These are phyloP conservation scores for Mixornis gularis DNA, from an alignment of 2,113 vertebrate species.

Conservation along the genomic window DNA sequence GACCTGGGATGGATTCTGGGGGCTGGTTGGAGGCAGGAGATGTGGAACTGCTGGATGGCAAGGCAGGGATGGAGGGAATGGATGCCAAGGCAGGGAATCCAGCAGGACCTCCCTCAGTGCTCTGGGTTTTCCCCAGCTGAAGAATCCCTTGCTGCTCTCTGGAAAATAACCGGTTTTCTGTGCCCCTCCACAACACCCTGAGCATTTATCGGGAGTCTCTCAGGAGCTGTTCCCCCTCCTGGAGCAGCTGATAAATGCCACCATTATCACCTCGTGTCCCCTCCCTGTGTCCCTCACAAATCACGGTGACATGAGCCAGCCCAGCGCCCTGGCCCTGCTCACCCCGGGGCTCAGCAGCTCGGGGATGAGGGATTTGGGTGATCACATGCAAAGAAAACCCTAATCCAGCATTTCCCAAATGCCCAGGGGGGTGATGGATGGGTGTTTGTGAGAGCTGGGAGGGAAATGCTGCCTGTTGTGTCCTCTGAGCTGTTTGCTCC, in stretches of 20 bases:
- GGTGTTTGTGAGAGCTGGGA: neutral
- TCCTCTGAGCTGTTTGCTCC: neutral
- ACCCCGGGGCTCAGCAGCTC: neutral
- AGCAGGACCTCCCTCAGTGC: fast-evolving
- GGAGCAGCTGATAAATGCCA: neutral
- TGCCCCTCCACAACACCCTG: fast-evolving
- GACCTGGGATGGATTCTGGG: neutral
- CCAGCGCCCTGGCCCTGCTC: neutral
- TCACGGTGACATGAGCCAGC: fast-evolving
- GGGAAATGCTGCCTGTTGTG: neutral
- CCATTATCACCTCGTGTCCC: fast-evolving
- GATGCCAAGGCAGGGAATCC: neutral
- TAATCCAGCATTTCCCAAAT: neutral
- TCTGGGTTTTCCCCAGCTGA: neutral
- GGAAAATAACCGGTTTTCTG: neutral
- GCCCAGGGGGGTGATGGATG: neutral
- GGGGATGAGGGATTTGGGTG: neutral
- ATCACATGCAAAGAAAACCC: neutral
- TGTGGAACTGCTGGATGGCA: neutral
- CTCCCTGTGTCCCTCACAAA: neutral
- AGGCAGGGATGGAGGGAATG: neutral
- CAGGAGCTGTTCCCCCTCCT: neutral
- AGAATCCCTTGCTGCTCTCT: neutral
- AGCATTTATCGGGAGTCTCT: neutral
- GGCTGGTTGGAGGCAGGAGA: neutral